Base-by-base conservation (phyloP, 1,140 invertebrate species). In the Apis florea region DNA sequence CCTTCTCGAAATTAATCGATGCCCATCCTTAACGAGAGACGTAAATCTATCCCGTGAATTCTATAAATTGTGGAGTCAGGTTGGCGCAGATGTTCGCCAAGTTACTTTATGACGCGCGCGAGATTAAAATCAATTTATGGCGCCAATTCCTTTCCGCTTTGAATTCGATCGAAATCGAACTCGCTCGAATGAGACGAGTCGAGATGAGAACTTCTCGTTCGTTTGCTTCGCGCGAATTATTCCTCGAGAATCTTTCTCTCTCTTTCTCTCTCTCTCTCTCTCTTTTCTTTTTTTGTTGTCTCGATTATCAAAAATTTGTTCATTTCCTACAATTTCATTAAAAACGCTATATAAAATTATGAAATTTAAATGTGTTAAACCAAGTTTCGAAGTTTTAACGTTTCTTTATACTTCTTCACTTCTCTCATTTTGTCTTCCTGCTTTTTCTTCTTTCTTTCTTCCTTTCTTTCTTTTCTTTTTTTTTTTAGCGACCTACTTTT, bases 61-160 rank as follows among this genome's bases (percentile, higher is more conserved):
- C 86, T 86, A 87, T 83, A 88, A 88, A 89, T 89, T 83, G 79
- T 64, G 26, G 64, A 79, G 78, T 56, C 80, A 80, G 79, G 78
- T 79, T 75, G 78, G 79, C 78, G 71, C 89, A 89, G 89, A 77
- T 89, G 89, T 82, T 87, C 79, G 80, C 26, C 69, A 68, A 75
- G 84, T 89, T 85, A 85, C 83, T 85, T 83, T 89, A 90, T 89
- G 90, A 90, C 88, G 79, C 85, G 84, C 72, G 83, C 80, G 82
- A 84, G 85, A 86, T 87, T 81, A 87, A 89, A 90, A 83, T 90
- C 86, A 85, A 91, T 91, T 91, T 90, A 90, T 85, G 89, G 84
- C 83, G 80, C 59, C 75, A 79, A 83, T 86, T 85, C 82, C 70
- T 87, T 63, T 53, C 73, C 6, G 15, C 59, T 58, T 51, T 10